phyloP scores from a whole-genome alignment of 2,888 invertebrate species.

The Cabera pusaria region DNA sequence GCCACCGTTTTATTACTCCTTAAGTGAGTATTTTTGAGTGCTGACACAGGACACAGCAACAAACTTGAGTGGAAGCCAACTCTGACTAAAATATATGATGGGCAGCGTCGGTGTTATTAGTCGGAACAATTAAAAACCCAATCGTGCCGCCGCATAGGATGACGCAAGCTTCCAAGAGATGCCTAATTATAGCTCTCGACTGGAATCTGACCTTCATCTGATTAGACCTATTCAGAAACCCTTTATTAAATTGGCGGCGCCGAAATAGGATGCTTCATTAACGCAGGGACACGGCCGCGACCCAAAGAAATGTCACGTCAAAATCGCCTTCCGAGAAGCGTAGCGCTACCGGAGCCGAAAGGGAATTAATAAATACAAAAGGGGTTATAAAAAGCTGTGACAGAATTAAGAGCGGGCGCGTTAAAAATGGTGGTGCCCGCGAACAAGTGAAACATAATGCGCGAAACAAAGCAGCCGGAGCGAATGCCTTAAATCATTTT shows the following conservation, averaged over 20 bases:
- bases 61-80: constrained; percentile 26
- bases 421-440: constrained; percentile 74
- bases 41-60: constrained; percentile 33
- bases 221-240: constrained; percentile 52
- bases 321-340: constrained; percentile 77
- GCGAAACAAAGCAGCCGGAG: constrained; percentile 84
- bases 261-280: constrained; percentile 80
- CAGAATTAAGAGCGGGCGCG: constrained; percentile 80
- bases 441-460: constrained; percentile 83
- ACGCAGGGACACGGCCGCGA: constrained; percentile 66
- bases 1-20: constrained; percentile 56
- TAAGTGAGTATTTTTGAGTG: constrained; percentile 36
- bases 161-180: constrained; percentile 31
- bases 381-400: constrained; percentile 80
- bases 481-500: constrained; percentile 84
- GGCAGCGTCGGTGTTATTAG: constrained; percentile 14
- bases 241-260: constrained; percentile 61
- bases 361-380: constrained; percentile 81
- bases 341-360: constrained; percentile 80
- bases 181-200: constrained; percentile 43
- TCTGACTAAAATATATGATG: constrained; percentile 14
- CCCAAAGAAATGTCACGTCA: constrained; percentile 78
- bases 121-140: constrained; percentile 20
- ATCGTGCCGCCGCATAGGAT: constrained; percentile 21
- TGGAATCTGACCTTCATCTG: constrained; percentile 51